Evolutionary conservation across 2,797 vertebrate genomes (phyloP).

Genomic region (Sebastes taczanowskii): DNA sequence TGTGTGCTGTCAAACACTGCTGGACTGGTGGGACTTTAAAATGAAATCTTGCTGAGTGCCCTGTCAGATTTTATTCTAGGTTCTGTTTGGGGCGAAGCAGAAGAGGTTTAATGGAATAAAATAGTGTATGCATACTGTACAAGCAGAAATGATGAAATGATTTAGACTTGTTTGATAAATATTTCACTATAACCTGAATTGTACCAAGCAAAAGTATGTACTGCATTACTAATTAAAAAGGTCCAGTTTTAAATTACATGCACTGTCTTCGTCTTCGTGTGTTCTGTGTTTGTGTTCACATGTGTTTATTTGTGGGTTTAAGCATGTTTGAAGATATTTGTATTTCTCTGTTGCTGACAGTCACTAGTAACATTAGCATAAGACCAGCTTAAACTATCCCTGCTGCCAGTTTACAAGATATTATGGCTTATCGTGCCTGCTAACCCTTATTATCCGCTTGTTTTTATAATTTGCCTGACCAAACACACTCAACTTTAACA

Average conservation of each 20-base stretch:
- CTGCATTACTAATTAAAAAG: not conserved
- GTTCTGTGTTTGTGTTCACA: conserved; percentile 13
- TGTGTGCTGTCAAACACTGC: conserved; percentile 32
- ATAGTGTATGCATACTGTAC: not conserved
- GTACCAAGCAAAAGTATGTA: not conserved
- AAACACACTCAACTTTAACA: conserved; percentile 70
- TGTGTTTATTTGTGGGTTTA: conserved; percentile 56
- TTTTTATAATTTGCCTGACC: conserved; percentile 81
- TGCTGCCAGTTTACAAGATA: conserved; percentile 82
- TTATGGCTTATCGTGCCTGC: conserved; percentile 84
- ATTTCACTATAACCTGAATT: not conserved
- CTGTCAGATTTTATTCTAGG: not conserved
- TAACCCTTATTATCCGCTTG: conserved; percentile 79
- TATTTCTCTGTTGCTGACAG: conserved; percentile 70
- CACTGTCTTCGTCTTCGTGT: not conserved
- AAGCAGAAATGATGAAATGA: not conserved
- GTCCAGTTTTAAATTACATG: conserved; percentile 9
- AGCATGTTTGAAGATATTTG: conserved; percentile 67
- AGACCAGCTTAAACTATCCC: conserved; percentile 80
- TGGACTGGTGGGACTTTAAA: conserved; percentile 2
- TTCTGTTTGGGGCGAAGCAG: not conserved
- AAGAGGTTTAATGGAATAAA: not conserved
- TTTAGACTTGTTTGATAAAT: not conserved
- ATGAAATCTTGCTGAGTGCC: conserved; percentile 12
- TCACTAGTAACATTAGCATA: conserved; percentile 81